phyloP scores from a whole-genome alignment of 2,797 vertebrate genomes.

The Aulostomus chinensis region DNA sequence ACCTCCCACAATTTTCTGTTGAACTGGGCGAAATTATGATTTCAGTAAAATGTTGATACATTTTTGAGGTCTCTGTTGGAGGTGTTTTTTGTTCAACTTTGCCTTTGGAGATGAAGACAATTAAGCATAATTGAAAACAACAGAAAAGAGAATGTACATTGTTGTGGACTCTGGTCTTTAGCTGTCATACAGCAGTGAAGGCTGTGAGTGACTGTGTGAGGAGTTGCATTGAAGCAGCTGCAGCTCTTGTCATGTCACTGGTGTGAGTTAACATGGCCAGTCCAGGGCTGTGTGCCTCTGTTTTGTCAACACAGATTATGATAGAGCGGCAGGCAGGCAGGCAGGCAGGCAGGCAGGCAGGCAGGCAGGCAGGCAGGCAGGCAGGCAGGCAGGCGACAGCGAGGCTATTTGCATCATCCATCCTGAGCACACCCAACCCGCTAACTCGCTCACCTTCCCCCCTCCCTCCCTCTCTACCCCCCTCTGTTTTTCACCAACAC shows the following conservation, averaged over 20 bases:
- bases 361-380: no score
- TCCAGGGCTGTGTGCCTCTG: constrained; percentile 45
- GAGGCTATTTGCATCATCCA: constrained; percentile 44
- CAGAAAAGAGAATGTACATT: no score
- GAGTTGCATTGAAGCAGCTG: constrained; percentile 23
- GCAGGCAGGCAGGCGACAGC: constrained; percentile 10
- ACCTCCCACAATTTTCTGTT: no score
- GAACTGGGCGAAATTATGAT: no score
- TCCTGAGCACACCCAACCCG: constrained; percentile 19
- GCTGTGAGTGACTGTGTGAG: no score
- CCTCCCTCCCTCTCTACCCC: neutral
- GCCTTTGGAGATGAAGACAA: no score
- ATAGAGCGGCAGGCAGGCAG: constrained; percentile 35
- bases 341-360: constrained; percentile 13
- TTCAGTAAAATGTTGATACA: no score
- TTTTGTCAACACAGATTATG: constrained; percentile 76
- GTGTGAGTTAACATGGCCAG: constrained; percentile 40
- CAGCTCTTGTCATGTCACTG: constrained; percentile 8
- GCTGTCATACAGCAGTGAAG: no score
- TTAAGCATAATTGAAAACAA: no score
- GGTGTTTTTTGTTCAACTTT: no score
- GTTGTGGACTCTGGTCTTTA: no score
- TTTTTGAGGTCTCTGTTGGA: no score
- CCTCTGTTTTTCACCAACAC: constrained; percentile 11
- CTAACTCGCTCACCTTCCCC: constrained; percentile 31